Conservation (phyloP, 2,113 vertebrate species). For the Aythya baeri region DNA sequence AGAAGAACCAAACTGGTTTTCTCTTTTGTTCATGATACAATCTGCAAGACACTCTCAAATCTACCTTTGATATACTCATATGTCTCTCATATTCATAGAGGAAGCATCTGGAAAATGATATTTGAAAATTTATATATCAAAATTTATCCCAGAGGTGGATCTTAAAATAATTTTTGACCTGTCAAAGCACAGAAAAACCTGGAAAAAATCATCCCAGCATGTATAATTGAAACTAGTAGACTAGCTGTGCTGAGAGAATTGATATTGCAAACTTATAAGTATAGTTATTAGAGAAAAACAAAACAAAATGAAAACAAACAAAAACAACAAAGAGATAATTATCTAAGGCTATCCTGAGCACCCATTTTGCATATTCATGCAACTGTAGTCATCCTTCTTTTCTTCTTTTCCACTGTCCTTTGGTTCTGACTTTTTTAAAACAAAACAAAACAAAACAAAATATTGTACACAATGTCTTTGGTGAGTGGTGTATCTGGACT, state of each 20-base stretch:
- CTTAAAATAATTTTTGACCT: neutral
- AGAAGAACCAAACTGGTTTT: neutral
- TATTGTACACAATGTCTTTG: neutral
- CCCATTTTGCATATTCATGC: neutral
- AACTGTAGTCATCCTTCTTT: neutral
- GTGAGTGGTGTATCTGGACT: neutral
- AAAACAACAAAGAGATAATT: neutral
- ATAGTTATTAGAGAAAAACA: neutral
- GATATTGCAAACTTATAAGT: neutral
- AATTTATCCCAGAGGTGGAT: neutral
- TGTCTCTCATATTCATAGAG: neutral
- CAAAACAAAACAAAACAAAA: neutral
- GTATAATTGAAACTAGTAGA: neutral
- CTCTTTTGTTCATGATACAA: neutral
- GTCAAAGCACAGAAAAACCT: neutral
- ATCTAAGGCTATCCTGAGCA: neutral
- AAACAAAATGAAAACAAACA: neutral
- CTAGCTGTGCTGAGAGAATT: neutral
- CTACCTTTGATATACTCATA: neutral
- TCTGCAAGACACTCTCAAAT: neutral
- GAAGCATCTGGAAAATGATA: neutral
- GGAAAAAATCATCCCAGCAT: neutral
- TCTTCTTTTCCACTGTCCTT: neutral
- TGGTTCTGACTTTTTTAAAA: neutral
- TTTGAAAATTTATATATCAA: neutral